phyloP scores from a whole-genome alignment of 2,888 invertebrate species.

The Drosophila anomelani region DNA sequence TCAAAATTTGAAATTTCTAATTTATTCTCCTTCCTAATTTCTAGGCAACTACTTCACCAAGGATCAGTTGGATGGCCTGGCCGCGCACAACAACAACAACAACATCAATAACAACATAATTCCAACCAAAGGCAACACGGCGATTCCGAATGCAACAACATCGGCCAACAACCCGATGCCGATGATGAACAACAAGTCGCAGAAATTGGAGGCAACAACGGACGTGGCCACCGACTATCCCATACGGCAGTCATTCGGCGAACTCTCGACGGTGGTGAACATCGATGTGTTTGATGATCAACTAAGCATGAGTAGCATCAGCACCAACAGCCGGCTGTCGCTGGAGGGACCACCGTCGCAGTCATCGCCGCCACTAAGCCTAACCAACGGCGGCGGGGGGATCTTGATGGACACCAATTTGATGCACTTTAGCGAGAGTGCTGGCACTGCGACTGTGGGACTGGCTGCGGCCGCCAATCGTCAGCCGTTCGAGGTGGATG shows the following conservation, averaged over 20 bases:
- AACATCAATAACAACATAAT: constrained; percentile 61
- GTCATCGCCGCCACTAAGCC: constrained; percentile 90
- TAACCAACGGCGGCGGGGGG: constrained; percentile 85
- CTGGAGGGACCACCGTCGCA: constrained; percentile 87
- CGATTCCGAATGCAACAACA: constrained; percentile 6
- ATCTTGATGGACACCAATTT: constrained; percentile 85
- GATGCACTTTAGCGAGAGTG: constrained; percentile 89
- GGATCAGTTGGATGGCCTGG: constrained; percentile 65
- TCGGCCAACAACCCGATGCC: background rate
- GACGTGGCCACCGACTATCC: constrained; percentile 16
- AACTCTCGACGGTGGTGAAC: constrained; percentile 85
- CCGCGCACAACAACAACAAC: constrained; percentile 55
- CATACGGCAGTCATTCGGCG: constrained; percentile 17
- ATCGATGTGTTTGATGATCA: constrained; percentile 89
- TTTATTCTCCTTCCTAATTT: background rate
- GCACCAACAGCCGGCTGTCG: constrained; percentile 92
- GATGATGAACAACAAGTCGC: constrained; percentile 9
- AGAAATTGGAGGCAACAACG: constrained; percentile 1
- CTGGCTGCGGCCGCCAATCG: background rate
- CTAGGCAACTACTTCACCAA: constrained; percentile 49
- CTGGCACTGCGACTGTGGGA: constrained; percentile 12
- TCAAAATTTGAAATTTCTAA: background rate
- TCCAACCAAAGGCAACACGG: constrained; percentile 33
- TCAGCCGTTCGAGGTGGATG: constrained; percentile 16
- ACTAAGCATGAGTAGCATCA: constrained; percentile 93